Conservation (phyloP, 2,797 vertebrate species). For the Acipenser oxyrinchus region DNA sequence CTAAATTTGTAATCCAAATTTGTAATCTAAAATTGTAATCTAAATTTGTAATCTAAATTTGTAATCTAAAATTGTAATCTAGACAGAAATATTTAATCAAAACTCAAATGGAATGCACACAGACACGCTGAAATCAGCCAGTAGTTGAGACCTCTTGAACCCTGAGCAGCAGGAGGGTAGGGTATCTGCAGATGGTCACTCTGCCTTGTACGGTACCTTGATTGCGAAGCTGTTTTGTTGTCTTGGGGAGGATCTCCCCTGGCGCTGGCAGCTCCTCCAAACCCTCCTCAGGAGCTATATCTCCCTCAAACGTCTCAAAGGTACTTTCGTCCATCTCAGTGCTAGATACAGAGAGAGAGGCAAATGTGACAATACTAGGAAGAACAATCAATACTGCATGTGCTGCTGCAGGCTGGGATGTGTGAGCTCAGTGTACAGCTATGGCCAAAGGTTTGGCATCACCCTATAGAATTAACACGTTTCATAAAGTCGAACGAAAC, state of each 20-base stretch:
- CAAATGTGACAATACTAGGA: background rate
- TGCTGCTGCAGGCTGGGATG: too few relatives aligned
- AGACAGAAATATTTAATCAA: too few relatives aligned
- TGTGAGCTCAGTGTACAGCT: too few relatives aligned
- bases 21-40: too few relatives aligned
- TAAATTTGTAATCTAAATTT: too few relatives aligned
- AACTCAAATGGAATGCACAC: too few relatives aligned
- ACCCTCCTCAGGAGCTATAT: slow-evolving; percentile 24
- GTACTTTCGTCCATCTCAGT: slow-evolving; percentile 29
- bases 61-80: too few relatives aligned
- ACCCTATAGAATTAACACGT: too few relatives aligned
- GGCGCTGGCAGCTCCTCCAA: background rate
- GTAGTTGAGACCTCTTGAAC: background rate
- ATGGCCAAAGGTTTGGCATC: too few relatives aligned
- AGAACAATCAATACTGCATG: too few relatives aligned
- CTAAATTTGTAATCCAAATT: too few relatives aligned
- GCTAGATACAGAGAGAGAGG: background rate
- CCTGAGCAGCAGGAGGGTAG: background rate
- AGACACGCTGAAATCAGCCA: background rate
- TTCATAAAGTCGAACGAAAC: too few relatives aligned
- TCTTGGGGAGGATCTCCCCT: background rate
- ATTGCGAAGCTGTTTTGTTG: background rate
- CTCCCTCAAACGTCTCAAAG: slow-evolving; percentile 20
- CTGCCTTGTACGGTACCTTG: slow-evolving; percentile 13
- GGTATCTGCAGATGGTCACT: background rate